phyloP scores from a whole-genome alignment of 2,888 invertebrate species.

The Drosophila lacicola region DNA sequence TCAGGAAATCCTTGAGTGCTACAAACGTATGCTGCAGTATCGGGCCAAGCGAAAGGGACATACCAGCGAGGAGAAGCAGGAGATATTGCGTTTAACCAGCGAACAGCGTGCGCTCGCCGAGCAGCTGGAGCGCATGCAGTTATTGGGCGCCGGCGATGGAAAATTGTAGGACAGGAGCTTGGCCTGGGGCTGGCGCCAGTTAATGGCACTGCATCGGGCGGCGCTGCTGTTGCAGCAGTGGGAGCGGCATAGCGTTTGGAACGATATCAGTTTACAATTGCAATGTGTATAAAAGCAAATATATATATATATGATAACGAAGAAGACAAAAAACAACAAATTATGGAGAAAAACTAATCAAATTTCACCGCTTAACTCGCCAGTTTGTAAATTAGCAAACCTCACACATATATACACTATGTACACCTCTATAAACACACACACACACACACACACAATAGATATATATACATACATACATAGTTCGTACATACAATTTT shows the following conservation, averaged over 20 bases:
- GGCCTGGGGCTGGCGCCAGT: conserved; percentile 74
- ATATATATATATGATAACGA: neutral
- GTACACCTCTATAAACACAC: conserved; percentile 2
- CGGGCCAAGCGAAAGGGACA: conserved; percentile 93
- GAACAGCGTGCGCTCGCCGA: conserved; percentile 87
- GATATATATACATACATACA: conserved; percentile 25
- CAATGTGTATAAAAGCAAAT: conserved; percentile 47
- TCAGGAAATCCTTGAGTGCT: conserved; percentile 92
- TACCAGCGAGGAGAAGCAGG: conserved; percentile 92
- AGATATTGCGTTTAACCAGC: conserved; percentile 90
- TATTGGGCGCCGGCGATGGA: conserved; percentile 27
- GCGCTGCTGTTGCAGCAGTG: conserved; percentile 48
- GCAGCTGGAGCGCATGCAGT: conserved; percentile 81
- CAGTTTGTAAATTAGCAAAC: conserved; percentile 51
- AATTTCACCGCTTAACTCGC: conserved; percentile 45
- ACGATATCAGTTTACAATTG: conserved; percentile 50
- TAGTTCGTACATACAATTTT: conserved; percentile 60
- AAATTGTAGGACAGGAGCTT: conserved; percentile 76
- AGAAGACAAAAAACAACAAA: neutral
- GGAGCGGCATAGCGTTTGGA: conserved; percentile 50
- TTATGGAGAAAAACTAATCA: conserved; percentile 7
- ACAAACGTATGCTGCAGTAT: conserved; percentile 91
- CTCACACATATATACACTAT: conserved; percentile 5
- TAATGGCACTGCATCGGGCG: conserved; percentile 77
- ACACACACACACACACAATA: conserved; percentile 20